phyloP scores from a whole-genome alignment of 2,888 invertebrate genomes.

The Polydrusus pterygomalis region DNA sequence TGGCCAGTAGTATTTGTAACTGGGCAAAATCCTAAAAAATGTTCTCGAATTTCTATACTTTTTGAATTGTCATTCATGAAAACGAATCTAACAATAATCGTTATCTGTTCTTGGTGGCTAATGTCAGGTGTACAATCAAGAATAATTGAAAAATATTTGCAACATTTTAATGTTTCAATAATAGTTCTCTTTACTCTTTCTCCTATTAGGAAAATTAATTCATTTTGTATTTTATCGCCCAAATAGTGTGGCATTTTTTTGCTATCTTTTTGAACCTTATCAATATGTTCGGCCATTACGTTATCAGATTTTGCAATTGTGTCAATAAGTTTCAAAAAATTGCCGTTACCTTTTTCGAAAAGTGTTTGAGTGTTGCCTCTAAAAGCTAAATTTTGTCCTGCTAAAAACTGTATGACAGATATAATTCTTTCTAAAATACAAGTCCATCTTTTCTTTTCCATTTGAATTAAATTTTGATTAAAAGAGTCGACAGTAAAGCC shows the following conservation, averaged over 20 bases:
- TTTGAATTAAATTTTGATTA: background rate
- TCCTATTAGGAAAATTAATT: constrained; percentile 33
- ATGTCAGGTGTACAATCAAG: constrained; percentile 60
- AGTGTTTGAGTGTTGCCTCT: constrained; percentile 26
- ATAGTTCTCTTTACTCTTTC: constrained; percentile 39
- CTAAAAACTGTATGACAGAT: constrained; percentile 19
- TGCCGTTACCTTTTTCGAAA: constrained; percentile 34
- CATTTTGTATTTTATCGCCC: background rate
- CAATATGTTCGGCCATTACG: constrained; percentile 36
- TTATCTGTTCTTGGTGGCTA: constrained; percentile 59
- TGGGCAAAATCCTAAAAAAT: constrained; percentile 56
- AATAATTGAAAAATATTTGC: constrained; percentile 61
- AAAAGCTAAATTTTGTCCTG: constrained; percentile 24
- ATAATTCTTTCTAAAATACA: constrained; percentile 22
- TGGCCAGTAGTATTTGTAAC: constrained; percentile 55
- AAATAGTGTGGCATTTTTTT: background rate
- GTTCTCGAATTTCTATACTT: constrained; percentile 39
- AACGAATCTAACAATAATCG: constrained; percentile 55
- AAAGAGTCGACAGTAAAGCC: no score
- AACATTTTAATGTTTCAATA: constrained; percentile 7
- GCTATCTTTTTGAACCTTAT: background rate
- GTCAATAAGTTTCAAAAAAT: constrained; percentile 32
- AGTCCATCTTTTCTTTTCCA: constrained; percentile 33
- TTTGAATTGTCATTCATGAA: background rate
- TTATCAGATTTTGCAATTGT: constrained; percentile 39